These are phyloP conservation scores for Trachops cirrhosus DNA, from an alignment of 2,797 vertebrate species.

Conservation along the genomic window DNA sequence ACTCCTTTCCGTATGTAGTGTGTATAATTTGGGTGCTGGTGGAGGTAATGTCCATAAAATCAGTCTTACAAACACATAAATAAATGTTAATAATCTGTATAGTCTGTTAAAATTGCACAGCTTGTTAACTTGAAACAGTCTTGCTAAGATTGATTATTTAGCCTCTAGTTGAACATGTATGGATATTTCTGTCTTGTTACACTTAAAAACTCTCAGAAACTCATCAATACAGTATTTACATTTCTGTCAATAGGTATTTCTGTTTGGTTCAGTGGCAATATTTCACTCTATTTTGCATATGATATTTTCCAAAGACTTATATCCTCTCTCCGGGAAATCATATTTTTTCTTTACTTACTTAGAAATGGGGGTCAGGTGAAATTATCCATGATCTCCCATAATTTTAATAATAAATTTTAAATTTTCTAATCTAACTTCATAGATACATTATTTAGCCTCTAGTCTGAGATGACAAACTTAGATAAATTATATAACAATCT, in stretches of 20 bases:
- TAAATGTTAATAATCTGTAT: neutral
- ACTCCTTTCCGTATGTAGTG: neutral
- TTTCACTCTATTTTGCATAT: neutral
- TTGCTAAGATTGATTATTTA: neutral
- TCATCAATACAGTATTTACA: neutral
- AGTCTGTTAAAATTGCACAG: neutral
- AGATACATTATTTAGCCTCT: neutral
- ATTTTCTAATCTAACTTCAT: constrained; percentile 5
- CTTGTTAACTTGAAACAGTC: neutral
- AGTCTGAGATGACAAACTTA: neutral
- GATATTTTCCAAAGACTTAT: neutral
- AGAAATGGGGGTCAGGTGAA: neutral
- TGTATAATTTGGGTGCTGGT: neutral
- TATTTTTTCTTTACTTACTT: neutral
- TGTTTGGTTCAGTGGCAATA: neutral
- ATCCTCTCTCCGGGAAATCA: neutral
- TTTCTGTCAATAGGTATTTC: neutral
- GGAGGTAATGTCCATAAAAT: neutral
- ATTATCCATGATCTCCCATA: neutral
- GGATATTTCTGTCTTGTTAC: neutral
- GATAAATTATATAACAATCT: neutral
- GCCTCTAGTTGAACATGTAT: neutral
- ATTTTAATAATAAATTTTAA: neutral
- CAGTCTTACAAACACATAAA: neutral
- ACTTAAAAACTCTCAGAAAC: neutral